Conservation (phyloP, 2,113 vertebrate species). For the Phyllopteryx taeniolatus region DNA sequence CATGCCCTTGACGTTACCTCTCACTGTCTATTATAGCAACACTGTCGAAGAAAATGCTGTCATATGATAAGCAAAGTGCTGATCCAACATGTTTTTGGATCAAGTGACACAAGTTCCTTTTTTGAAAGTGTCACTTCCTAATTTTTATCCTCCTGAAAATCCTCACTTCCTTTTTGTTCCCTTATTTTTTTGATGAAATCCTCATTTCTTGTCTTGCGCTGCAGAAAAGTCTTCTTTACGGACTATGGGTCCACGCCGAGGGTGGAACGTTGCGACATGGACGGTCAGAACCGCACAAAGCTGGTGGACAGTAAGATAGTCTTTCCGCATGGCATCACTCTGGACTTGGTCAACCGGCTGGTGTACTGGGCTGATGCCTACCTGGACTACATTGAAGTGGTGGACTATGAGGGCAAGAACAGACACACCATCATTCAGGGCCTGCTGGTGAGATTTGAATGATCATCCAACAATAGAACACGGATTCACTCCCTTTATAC, state of each 20-base stretch:
- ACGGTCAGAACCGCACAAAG: conserved; percentile 95
- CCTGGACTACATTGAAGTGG: conserved; percentile 97
- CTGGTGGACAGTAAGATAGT: conserved; percentile 98
- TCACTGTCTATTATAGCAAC: conserved; percentile 13
- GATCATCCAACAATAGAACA: neutral
- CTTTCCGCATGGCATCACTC: conserved; percentile 91
- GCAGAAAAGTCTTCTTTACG: conserved; percentile 97
- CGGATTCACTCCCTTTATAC: neutral
- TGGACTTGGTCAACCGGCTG: conserved; percentile 91
- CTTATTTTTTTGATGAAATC: neutral
- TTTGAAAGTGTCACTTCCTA: conserved; percentile 49
- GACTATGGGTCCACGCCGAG: conserved; percentile 98
- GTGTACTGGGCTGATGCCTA: conserved; percentile 98
- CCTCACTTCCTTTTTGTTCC: neutral
- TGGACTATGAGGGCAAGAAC: conserved; percentile 96
- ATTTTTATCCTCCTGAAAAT: neutral
- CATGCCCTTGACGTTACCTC: conserved; percentile 12
- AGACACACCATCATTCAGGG: conserved; percentile 97
- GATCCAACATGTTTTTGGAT: conserved; percentile 31
- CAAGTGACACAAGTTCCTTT: conserved; percentile 32
- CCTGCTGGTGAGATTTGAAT: conserved; percentile 82
- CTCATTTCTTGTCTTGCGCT: conserved; percentile 1
- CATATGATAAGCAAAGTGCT: conserved; percentile 45
- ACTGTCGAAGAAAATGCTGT: conserved; percentile 24
- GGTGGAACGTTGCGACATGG: conserved; percentile 97